These are phyloP conservation scores for Orientallactaga sibirica DNA, from an alignment of 2,797 vertebrate genomes.

Conservation along the genomic window DNA sequence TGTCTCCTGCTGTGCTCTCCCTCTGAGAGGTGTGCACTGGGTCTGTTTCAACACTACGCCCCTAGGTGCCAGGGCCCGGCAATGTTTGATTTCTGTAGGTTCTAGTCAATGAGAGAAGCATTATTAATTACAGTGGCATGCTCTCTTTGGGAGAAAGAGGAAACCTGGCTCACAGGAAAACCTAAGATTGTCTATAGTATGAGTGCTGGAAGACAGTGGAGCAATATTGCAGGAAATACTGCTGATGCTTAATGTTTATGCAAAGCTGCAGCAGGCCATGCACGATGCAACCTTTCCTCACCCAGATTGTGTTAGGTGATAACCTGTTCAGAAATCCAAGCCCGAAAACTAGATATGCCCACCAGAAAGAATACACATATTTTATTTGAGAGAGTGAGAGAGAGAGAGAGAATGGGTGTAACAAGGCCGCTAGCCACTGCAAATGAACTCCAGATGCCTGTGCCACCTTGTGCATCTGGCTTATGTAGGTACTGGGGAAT, in stretches of 20 bases:
- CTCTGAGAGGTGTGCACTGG: not conserved
- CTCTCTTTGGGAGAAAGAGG: not conserved
- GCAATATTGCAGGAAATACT: rapidly evolving
- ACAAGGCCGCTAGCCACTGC: too few species aligned
- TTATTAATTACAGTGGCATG: not conserved
- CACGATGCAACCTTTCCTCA: not conserved
- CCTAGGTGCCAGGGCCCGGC: not conserved
- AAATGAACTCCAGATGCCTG: too few species aligned
- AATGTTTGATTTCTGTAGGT: not conserved
- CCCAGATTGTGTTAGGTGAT: not conserved
- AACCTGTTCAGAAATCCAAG: not conserved
- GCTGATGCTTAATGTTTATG: not conserved
- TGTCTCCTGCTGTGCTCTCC: not conserved
- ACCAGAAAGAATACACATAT: not conserved
- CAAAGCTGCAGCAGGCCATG: not conserved
- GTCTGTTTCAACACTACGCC: not conserved
- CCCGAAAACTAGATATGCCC: not conserved
- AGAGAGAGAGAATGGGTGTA: too few species aligned
- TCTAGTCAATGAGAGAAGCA: not conserved
- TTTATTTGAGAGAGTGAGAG: too few species aligned
- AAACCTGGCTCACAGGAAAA: not conserved
- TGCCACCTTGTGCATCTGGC: too few species aligned
- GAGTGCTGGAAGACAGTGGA: not conserved
- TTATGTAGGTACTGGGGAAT: too few species aligned
- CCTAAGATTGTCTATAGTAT: not conserved